A percentile compares a stretch with the other conserved stretches of the same genome.
These are phyloP conservation scores for Standfussiana lucernea DNA, from an alignment of 2,888 invertebrate genomes.

Conservation along the genomic window DNA sequence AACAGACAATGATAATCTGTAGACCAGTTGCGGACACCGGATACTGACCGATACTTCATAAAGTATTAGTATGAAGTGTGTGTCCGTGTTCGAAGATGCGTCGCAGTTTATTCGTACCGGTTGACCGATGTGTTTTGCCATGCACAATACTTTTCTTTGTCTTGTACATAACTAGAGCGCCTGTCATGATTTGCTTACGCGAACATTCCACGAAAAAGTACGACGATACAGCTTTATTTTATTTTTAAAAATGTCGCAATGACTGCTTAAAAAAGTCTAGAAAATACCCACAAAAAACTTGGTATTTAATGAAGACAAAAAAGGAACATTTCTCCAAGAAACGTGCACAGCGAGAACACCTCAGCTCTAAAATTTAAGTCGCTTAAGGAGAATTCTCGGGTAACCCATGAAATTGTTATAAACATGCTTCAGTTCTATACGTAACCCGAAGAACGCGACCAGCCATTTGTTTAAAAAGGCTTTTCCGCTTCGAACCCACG, in stretches of 20 bases:
- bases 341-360: constrained; percentile 43
- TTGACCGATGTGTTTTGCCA: background rate
- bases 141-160: background rate
- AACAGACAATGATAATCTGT: background rate
- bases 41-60: background rate
- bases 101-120: background rate
- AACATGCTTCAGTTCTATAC: constrained; percentile 71
- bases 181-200: background rate
- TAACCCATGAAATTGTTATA: constrained; percentile 69
- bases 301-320: constrained; percentile 20
- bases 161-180: background rate
- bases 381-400: constrained; percentile 62
- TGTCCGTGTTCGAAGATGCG: background rate
- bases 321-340: constrained; percentile 29
- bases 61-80: background rate
- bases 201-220: background rate
- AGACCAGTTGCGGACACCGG: background rate
- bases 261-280: background rate
- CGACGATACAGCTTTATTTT: background rate
- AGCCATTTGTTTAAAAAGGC: constrained; percentile 72
- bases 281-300: background rate
- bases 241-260: background rate
- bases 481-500: constrained; percentile 65
- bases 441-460: constrained; percentile 70
- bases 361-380: constrained; percentile 56